Evolutionary conservation across 2,888 invertebrate species (phyloP).

Genomic region (Andrena minutula): DNA sequence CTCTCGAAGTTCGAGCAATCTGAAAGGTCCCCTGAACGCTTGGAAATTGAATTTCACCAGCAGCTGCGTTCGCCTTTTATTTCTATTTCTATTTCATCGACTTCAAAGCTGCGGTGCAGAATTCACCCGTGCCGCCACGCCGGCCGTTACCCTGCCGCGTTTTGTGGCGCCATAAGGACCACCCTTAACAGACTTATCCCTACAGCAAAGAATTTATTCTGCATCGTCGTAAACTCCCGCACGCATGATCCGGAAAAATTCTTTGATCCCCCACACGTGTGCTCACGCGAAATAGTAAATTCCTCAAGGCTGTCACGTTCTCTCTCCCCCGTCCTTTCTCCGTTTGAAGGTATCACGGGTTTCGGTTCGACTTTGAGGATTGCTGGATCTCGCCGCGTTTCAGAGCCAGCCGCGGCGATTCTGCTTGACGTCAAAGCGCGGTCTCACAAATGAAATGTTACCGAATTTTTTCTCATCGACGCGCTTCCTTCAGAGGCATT

Average conservation of each 20-base stretch:
- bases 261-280: neutral
- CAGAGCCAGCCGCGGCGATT: constrained; percentile 24
- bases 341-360: neutral
- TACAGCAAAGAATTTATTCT: constrained; percentile 22
- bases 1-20: neutral
- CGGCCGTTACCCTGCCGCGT: constrained; percentile 26
- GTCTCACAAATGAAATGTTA: constrained; percentile 9
- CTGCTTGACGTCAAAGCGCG: constrained; percentile 16
- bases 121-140: constrained; percentile 6
- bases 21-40: constrained; percentile 19
- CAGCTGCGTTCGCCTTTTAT: constrained; percentile 7
- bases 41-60: constrained; percentile 43
- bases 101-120: constrained; percentile 35
- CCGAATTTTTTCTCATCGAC: constrained; percentile 31
- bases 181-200: neutral
- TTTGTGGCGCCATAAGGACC: neutral
- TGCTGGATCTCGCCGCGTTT: constrained; percentile 30
- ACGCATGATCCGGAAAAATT: constrained; percentile 4
- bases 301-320: neutral
- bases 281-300: constrained; percentile 25
- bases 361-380: constrained; percentile 39
- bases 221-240: neutral
- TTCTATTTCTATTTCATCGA: constrained; percentile 40
- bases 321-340: neutral
- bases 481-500: constrained; percentile 8